Evolutionary conservation across 1,140 invertebrate species (phyloP).

Genomic region (Cardiocondyla obscurior): DNA sequence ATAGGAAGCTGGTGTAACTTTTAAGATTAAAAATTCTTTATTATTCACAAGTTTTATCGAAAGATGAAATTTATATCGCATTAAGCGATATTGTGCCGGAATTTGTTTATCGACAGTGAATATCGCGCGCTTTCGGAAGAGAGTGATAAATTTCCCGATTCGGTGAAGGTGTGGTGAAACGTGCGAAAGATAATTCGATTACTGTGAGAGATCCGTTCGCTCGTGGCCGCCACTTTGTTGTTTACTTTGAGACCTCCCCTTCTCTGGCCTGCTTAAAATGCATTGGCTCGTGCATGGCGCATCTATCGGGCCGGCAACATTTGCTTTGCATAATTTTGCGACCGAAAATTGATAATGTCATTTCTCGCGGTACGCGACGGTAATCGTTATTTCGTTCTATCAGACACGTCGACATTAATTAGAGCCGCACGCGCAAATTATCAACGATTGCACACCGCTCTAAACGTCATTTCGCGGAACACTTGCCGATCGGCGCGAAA

Average conservation of each 20-base stretch:
- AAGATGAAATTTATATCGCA: background rate
- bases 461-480: slow-evolving; percentile 21
- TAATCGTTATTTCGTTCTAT: slow-evolving; percentile 62
- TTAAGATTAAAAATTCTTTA: background rate
- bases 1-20: background rate
- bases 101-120: background rate
- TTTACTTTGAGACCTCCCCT: slow-evolving; percentile 48
- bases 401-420: slow-evolving; percentile 50
- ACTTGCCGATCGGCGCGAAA: background rate
- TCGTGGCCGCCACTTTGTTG: slow-evolving; percentile 47
- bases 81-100: background rate
- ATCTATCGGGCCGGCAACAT: slow-evolving; percentile 60
- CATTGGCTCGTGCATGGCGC: slow-evolving; percentile 59
- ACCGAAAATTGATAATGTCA: slow-evolving; percentile 55
- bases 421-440: slow-evolving; percentile 27
- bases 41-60: background rate
- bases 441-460: slow-evolving; percentile 17
- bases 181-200: slow-evolving; percentile 57
- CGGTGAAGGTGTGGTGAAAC: background rate
- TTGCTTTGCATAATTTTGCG: slow-evolving; percentile 67
- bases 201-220: background rate
- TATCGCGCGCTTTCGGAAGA: background rate
- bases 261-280: slow-evolving; percentile 64
- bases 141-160: slow-evolving; percentile 16
- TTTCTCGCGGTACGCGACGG: slow-evolving; percentile 48